A percentile compares a stretch with the other conserved stretches of the same genome.
Conservation (phyloP, 1,140 invertebrate species). For the Zelostemma sp. region DNA sequence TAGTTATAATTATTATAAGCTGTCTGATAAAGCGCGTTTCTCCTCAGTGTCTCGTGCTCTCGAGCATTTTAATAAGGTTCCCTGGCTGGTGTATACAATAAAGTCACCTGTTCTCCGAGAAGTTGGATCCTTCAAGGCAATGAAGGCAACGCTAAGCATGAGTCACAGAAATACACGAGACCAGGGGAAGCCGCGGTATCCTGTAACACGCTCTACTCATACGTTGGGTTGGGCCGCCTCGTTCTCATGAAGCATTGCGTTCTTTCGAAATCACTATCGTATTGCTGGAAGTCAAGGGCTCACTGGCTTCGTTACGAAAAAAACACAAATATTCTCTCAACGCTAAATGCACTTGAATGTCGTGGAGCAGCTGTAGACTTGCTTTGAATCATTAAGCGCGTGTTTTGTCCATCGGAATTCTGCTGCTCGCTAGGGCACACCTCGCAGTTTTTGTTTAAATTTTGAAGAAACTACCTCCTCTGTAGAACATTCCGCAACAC, state of each 20-base stretch:
- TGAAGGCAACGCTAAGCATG: slow-evolving; percentile 12
- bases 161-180: slow-evolving; percentile 19
- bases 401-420: background rate
- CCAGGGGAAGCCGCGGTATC: slow-evolving; percentile 6
- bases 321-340: slow-evolving; percentile 11
- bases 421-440: background rate
- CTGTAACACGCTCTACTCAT: slow-evolving; percentile 4
- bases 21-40: no score
- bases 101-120: slow-evolving; percentile 2
- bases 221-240: slow-evolving; percentile 37
- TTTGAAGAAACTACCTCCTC: background rate
- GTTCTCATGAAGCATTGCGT: slow-evolving; percentile 40
- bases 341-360: slow-evolving; percentile 2
- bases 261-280: slow-evolving; percentile 36
- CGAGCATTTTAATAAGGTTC: background rate
- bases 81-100: background rate
- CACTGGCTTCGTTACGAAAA: slow-evolving; percentile 19
- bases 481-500: background rate
- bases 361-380: background rate
- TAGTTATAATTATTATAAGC: no score
- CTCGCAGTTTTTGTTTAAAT: background rate
- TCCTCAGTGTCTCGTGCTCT: background rate
- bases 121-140: slow-evolving; percentile 17
- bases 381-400: background rate
- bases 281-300: slow-evolving; percentile 38